phyloP scores from a whole-genome alignment of 2,888 invertebrate genomes.

The Latrodectus hesperus region DNA sequence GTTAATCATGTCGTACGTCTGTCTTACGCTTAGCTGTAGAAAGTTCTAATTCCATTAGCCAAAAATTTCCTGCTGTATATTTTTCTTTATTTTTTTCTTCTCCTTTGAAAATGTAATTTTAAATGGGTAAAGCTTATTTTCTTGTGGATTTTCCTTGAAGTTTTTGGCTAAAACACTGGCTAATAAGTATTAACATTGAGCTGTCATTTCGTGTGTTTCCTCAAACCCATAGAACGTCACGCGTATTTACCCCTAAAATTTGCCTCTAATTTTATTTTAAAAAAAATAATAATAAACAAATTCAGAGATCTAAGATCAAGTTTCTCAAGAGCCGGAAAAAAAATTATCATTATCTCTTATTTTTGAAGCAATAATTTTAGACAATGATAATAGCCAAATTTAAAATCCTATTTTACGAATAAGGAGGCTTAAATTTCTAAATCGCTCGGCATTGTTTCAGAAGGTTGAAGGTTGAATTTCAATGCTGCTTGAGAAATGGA shows the following conservation, averaged over 20 bases:
- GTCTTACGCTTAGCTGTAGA: conserved; percentile 16
- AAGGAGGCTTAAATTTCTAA: conserved; percentile 40
- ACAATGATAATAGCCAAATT: conserved; percentile 46
- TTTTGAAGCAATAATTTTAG: conserved; percentile 55
- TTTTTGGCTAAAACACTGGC: conserved; percentile 58
- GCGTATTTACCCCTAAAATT: conserved; percentile 61
- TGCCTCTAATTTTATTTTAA: conserved; percentile 60
- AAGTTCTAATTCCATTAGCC: conserved; percentile 54
- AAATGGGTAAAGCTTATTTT: conserved; percentile 50
- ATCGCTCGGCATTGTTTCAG: conserved; percentile 40
- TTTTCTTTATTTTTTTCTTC: conserved; percentile 39
- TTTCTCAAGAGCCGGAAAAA: conserved; percentile 62
- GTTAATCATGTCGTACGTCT: conserved; percentile 13
- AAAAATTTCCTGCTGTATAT: conserved; percentile 32
- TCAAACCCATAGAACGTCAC: conserved; percentile 55
- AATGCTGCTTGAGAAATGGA: conserved; percentile 33
- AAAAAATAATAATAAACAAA: conserved; percentile 34
- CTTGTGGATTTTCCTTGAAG: conserved; percentile 45
- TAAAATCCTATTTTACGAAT: conserved; percentile 51
- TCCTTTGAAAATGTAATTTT: conserved; percentile 31
- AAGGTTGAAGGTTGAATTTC: conserved; percentile 57
- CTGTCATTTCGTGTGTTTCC: conserved; percentile 57
- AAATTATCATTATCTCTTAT: conserved; percentile 59
- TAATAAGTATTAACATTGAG: conserved; percentile 64
- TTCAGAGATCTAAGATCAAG: conserved; percentile 27